These are phyloP conservation scores for Nemopilema nomurai DNA, from an alignment of 30 jellyfish, hydroid and myxozoan genomes.

Conservation along the genomic window DNA sequence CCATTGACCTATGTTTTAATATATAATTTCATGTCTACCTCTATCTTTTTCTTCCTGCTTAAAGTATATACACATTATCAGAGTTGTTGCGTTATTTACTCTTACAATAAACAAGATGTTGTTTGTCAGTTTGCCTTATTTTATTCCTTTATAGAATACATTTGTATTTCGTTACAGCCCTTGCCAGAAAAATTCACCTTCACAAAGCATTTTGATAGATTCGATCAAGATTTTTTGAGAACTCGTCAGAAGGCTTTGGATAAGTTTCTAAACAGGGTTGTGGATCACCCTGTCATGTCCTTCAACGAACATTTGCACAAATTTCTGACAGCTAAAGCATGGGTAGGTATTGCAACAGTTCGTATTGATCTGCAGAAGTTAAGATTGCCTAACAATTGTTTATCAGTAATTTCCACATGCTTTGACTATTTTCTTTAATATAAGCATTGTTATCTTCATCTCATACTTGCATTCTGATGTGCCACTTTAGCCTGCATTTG, in stretches of 20 bases:
- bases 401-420: not conserved
- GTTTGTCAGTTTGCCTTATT: not conserved
- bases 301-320: constrained; percentile 76
- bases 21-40: too few species aligned
- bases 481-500: too few species aligned
- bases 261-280: constrained; percentile 86
- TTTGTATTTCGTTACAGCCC: constrained; percentile 61
- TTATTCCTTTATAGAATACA: not conserved
- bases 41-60: too few species aligned
- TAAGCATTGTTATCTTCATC: too few species aligned
- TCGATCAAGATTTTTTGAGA: constrained; percentile 87
- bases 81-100: too few species aligned
- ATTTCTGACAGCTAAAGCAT: constrained; percentile 97
- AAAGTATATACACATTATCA: too few species aligned
- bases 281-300: constrained; percentile 96
- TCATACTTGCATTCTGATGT: too few species aligned
- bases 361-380: not conserved
- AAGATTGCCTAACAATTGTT: not conserved
- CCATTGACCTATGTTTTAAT: too few species aligned
- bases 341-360: constrained; percentile 70
- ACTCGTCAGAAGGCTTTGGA: constrained; percentile 97
- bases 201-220: constrained; percentile 92
- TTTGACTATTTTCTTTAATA: too few species aligned
- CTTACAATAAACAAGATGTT: too few species aligned
- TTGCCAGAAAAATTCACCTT: constrained; percentile 94